These are phyloP conservation scores for Glomeris marginata DNA, from an alignment of 2,888 invertebrate species.

Conservation along the genomic window DNA sequence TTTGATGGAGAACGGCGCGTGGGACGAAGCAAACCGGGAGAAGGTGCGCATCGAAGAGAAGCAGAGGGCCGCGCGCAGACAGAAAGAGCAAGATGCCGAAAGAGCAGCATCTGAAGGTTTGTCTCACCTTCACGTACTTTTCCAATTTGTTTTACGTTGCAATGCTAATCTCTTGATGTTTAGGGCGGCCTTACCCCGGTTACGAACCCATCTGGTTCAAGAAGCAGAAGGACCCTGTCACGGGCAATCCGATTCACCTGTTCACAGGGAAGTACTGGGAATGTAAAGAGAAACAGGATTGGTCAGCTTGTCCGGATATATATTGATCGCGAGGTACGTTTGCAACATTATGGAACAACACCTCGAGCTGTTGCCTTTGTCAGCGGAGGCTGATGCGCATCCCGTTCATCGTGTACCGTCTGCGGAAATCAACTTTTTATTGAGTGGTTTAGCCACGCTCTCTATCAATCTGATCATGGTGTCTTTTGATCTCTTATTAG, in stretches of 20 bases:
- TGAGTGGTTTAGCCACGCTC: too few relatives aligned
- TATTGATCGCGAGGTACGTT: constrained; percentile 33
- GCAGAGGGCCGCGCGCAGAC: constrained; percentile 64
- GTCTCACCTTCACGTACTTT: neutral
- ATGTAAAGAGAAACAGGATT: constrained; percentile 71
- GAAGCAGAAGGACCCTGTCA: constrained; percentile 52
- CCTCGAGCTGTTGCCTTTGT: too few relatives aligned
- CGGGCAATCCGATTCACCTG: constrained; percentile 55
- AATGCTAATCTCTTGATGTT: constrained; percentile 18
- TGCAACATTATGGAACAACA: too few relatives aligned
- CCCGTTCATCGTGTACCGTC: too few relatives aligned
- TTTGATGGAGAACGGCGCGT: constrained; percentile 85
- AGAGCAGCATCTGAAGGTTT: constrained; percentile 34
- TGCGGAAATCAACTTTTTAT: too few relatives aligned
- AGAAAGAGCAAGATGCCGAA: constrained; percentile 66
- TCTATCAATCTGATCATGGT: too few relatives aligned
- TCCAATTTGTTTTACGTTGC: neutral
- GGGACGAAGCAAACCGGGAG: constrained; percentile 75
- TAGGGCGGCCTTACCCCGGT: constrained; percentile 49
- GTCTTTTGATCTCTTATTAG: too few relatives aligned
- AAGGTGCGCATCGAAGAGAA: constrained; percentile 77
- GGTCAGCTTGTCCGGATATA: constrained; percentile 83
- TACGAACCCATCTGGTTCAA: constrained; percentile 83
- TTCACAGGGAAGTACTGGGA: constrained; percentile 88
- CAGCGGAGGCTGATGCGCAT: too few relatives aligned